Evolutionary conservation across 2,113 vertebrate genomes (phyloP).

Genomic region (Vimba vimba): DNA sequence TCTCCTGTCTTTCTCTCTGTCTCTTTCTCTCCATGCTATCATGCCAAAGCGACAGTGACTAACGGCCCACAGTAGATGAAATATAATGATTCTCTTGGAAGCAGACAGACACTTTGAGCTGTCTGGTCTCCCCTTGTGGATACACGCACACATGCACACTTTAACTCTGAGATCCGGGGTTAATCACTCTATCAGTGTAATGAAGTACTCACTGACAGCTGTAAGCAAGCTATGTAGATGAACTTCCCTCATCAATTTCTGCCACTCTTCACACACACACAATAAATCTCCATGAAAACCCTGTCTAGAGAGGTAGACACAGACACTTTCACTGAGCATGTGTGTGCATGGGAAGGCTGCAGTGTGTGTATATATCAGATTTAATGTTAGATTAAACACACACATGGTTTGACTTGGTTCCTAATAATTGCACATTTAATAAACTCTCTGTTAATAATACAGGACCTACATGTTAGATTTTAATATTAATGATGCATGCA

Average conservation of each 20-base stretch:
- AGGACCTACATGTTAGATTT: background rate
- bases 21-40: background rate
- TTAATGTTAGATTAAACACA: constrained; percentile 10
- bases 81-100: constrained; percentile 63
- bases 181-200: constrained; percentile 80
- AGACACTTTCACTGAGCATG: constrained; percentile 9
- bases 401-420: background rate
- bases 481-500: background rate
- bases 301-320: constrained; percentile 31
- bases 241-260: constrained; percentile 49
- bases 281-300: constrained; percentile 58
- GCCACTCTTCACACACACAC: constrained; percentile 73
- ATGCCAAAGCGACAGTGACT: constrained; percentile 67
- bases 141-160: constrained; percentile 39
- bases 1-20: constrained; percentile 8
- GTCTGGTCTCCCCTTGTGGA: constrained; percentile 65
- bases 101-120: constrained; percentile 72
- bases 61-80: constrained; percentile 67
- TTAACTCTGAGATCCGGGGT: constrained; percentile 64
- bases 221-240: constrained; percentile 66
- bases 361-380: constrained; percentile 5
- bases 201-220: constrained; percentile 71
- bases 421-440: background rate
- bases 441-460: background rate
- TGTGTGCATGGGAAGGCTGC: background rate